phyloP scores from a whole-genome alignment of 2,888 invertebrate species.

The Drosophila meridiana region DNA sequence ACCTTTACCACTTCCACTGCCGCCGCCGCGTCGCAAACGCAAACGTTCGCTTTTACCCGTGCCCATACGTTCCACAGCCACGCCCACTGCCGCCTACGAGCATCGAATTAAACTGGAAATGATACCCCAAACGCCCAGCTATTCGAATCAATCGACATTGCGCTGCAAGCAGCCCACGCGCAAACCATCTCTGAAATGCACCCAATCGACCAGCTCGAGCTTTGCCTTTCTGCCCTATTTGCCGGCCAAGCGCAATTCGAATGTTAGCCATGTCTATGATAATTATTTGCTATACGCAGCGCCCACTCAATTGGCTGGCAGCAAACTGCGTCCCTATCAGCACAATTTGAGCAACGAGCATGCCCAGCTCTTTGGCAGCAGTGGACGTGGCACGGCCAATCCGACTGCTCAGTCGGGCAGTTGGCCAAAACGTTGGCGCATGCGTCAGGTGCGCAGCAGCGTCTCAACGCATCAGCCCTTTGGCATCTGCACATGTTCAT shows the following conservation, averaged over 20 bases:
- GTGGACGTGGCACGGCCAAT: conserved; percentile 7
- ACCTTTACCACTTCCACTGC: conserved; percentile 32
- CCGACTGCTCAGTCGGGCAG: conserved; percentile 27
- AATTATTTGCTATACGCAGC: conserved; percentile 82
- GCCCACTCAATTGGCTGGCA: conserved; percentile 52
- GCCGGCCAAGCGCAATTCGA: conserved; percentile 83
- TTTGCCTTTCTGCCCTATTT: conserved; percentile 83
- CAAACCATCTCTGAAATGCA: conserved; percentile 75
- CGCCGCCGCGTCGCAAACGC: conserved; percentile 84
- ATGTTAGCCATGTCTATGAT: conserved; percentile 83
- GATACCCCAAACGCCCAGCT: conserved; percentile 74
- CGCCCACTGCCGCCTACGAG: conserved; percentile 72
- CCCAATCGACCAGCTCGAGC: conserved; percentile 83
- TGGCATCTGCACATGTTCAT: conserved; percentile 85
- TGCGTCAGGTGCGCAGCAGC: conserved; percentile 78
- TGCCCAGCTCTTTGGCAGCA: conserved; percentile 72
- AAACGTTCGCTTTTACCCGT: conserved; percentile 81
- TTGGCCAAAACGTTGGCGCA: conserved; percentile 65
- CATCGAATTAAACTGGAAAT: conserved; percentile 72
- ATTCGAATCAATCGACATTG: conserved; percentile 82
- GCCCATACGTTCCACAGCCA: conserved; percentile 57
- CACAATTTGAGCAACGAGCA: conserved; percentile 80
- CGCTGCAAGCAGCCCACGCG: conserved; percentile 63
- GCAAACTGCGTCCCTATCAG: conserved; percentile 73
- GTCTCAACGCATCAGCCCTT: conserved; percentile 83